A percentile compares a stretch with the other conserved stretches of the same genome.
Evolutionary conservation across 2,797 vertebrate genomes (phyloP).

Genomic region (Pangasius sanitwongsei): DNA sequence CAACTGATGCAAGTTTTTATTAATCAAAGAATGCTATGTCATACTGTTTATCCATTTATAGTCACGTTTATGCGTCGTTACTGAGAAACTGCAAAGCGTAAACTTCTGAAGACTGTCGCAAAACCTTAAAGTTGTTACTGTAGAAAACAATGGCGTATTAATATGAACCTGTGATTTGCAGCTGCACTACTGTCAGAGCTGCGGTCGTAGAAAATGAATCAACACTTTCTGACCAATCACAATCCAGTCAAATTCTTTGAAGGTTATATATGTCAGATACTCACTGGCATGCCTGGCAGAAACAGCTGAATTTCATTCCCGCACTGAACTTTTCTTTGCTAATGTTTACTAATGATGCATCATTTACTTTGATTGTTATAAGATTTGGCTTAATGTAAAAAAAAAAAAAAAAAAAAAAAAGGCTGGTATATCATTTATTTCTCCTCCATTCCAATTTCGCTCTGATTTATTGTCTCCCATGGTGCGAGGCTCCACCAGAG

Average conservation of each 20-base stretch:
- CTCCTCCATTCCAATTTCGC: not conserved
- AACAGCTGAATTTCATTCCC: not conserved
- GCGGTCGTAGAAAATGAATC: not conserved
- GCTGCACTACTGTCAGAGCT: not conserved
- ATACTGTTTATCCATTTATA: not conserved
- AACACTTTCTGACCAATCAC: not conserved
- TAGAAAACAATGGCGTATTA: not conserved
- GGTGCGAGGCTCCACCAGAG: not conserved
- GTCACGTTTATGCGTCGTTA: not conserved
- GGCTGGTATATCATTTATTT: not conserved
- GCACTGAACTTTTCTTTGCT: not conserved
- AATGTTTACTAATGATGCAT: slow-evolving; percentile 14
- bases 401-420: not conserved
- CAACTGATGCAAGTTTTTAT: not conserved
- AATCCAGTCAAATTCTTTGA: not conserved
- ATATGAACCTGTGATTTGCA: not conserved
- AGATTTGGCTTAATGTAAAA: slow-evolving; percentile 12
- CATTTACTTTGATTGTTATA: not conserved
- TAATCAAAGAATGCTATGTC: not conserved
- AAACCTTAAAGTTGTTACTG: not conserved
- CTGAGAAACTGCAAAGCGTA: not conserved
- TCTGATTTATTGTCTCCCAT: not conserved
- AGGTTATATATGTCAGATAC: not conserved
- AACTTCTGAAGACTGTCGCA: not conserved
- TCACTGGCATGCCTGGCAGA: not conserved